Evolutionary conservation across 2,888 invertebrate species (phyloP).

Genomic region (Aspidiotus rigidus): DNA sequence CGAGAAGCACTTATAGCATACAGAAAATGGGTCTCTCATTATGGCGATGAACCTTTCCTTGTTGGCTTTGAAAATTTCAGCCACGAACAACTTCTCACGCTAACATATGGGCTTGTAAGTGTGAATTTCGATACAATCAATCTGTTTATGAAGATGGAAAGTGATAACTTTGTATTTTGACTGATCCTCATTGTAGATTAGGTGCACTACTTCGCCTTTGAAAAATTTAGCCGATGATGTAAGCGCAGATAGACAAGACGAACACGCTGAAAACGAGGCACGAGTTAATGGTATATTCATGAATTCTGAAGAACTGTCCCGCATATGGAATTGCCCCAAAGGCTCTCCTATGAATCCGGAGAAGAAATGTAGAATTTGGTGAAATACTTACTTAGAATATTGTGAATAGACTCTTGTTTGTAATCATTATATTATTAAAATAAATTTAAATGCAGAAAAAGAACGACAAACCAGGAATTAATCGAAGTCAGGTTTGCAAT

Average conservation of each 20-base stretch:
- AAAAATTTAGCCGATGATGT: background rate
- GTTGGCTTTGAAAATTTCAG: slow-evolving; percentile 59
- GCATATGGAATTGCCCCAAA: slow-evolving; percentile 29
- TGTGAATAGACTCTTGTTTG: no score
- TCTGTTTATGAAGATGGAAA: background rate
- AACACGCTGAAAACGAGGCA: slow-evolving; percentile 52
- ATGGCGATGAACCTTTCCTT: slow-evolving; percentile 47
- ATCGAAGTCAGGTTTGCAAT: no score
- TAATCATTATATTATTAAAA: no score
- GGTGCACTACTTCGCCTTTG: background rate
- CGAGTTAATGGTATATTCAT: slow-evolving; percentile 59
- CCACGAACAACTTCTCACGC: slow-evolving; percentile 69
- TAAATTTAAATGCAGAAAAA: no score
- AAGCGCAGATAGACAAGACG: background rate
- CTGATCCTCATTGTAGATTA: slow-evolving; percentile 42
- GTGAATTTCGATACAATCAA: background rate
- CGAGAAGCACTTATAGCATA: slow-evolving; percentile 69
- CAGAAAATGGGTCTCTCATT: slow-evolving; percentile 43
- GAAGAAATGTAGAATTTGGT: slow-evolving; percentile 33
- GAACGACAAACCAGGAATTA: no score
- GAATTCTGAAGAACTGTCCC: slow-evolving; percentile 57
- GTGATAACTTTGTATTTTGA: background rate
- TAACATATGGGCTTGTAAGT: slow-evolving; percentile 67
- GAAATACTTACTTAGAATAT: background rate
- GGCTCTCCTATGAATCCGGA: slow-evolving; percentile 30